Percentiles rank a stretch among this genome's conserved stretches.
These are phyloP conservation scores for Alethe diademata DNA, from an alignment of 2,113 vertebrate species.

Conservation along the genomic window DNA sequence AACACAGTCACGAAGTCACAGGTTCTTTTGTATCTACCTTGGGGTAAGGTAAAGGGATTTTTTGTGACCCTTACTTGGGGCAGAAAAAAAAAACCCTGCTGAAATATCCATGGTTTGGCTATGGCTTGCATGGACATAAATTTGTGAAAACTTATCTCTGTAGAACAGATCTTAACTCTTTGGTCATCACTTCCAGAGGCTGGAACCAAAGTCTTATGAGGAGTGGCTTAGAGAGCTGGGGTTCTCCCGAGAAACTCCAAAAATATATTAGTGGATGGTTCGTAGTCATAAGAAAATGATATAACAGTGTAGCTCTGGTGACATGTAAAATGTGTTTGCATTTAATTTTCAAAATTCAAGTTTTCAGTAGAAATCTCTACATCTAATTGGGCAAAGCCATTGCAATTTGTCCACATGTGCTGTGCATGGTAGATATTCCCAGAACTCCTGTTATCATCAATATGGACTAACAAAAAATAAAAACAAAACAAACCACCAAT, in stretches of 20 bases:
- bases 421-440: neutral
- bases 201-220: neutral
- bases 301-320: neutral
- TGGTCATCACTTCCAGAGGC: neutral
- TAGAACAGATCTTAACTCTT: neutral
- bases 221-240: neutral
- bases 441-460: neutral
- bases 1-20: neutral
- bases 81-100: neutral
- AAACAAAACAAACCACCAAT: rapidly evolving
- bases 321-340: neutral
- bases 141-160: neutral
- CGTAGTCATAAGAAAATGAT: neutral
- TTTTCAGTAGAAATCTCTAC: neutral
- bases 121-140: neutral
- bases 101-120: neutral
- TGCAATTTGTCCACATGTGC: neutral
- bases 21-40: neutral
- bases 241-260: neutral
- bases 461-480: neutral
- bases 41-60: neutral
- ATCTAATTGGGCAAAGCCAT: neutral
- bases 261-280: neutral
- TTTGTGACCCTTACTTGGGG: neutral
- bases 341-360: neutral